A percentile compares a stretch with the other conserved stretches of the same genome.
Conservation (phyloP, 2,888 invertebrate genomes). For the Alcis repandata region DNA sequence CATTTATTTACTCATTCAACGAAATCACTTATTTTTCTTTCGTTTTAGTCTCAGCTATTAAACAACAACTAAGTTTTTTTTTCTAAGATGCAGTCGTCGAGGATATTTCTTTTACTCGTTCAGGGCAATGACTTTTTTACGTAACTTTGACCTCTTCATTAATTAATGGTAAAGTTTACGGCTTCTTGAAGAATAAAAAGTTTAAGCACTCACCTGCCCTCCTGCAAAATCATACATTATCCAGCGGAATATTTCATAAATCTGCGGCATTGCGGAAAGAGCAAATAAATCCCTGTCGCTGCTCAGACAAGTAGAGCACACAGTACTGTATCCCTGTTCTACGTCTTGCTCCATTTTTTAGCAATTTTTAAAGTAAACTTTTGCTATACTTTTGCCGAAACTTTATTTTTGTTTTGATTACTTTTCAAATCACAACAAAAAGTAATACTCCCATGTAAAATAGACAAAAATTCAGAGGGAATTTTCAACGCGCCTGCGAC, state of each 20-base stretch:
- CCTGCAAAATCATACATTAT: conserved; percentile 79
- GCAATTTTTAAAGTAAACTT: conserved; percentile 40
- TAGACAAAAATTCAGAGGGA: conserved; percentile 80
- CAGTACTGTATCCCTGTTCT: conserved; percentile 65
- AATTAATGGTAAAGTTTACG: background rate
- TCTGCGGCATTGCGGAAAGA: conserved; percentile 62
- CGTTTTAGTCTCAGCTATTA: too few species aligned
- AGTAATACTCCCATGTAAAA: conserved; percentile 86
- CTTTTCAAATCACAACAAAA: conserved; percentile 82
- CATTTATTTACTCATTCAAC: too few species aligned
- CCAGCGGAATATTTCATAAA: conserved; percentile 73
- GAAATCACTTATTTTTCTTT: too few species aligned
- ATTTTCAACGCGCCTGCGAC: conserved; percentile 74
- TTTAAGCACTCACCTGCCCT: conserved; percentile 63
- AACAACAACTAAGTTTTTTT: too few species aligned
- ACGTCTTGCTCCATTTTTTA: conserved; percentile 81
- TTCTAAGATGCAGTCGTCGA: too few species aligned
- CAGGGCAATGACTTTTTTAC: conserved; percentile 19
- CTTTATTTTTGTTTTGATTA: conserved; percentile 60
- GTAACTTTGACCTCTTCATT: conserved; percentile 5
- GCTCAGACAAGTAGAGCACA: conserved; percentile 77
- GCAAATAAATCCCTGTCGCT: conserved; percentile 72
- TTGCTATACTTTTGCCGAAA: conserved; percentile 49
- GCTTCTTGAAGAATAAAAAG: background rate
- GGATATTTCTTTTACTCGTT: too few species aligned